Percentiles rank a stretch among this genome's conserved stretches.
Conservation (phyloP, 92 coral and sea anemone species). For the Porites divaricata region DNA sequence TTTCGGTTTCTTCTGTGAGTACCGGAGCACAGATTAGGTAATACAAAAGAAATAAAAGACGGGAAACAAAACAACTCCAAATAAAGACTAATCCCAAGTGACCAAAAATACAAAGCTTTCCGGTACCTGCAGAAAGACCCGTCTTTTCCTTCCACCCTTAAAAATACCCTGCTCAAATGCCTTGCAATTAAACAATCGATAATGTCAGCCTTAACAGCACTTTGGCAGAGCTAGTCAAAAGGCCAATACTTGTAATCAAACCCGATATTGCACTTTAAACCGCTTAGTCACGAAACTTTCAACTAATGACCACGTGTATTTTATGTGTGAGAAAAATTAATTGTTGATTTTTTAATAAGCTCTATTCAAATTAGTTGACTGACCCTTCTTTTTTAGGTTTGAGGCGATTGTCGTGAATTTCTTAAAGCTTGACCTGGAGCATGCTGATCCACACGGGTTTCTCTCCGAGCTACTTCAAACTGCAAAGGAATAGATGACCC, state of each 20-base stretch:
- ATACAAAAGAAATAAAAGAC: too few relatives aligned
- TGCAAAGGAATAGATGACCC: slow-evolving; percentile 20
- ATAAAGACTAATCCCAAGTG: too few relatives aligned
- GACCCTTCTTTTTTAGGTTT: slow-evolving; percentile 52
- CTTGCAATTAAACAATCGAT: too few relatives aligned
- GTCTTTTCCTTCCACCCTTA: too few relatives aligned
- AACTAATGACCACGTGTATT: neutral
- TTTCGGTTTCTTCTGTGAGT: too few relatives aligned
- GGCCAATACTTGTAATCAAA: neutral
- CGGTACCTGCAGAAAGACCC: too few relatives aligned
- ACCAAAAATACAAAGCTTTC: too few relatives aligned
- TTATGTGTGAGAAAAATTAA: neutral
- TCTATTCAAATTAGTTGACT: neutral
- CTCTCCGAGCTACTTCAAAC: slow-evolving; percentile 52
- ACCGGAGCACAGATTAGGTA: too few relatives aligned
- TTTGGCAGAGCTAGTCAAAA: too few relatives aligned
- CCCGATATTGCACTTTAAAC: neutral
- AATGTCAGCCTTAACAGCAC: too few relatives aligned
- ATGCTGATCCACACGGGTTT: slow-evolving; percentile 72
- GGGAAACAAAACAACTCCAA: too few relatives aligned
- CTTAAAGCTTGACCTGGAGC: slow-evolving; percentile 79
- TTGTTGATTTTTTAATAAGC: slow-evolving; percentile 6
- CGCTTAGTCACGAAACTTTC: neutral
- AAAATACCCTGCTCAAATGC: too few relatives aligned
- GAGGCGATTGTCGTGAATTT: slow-evolving; percentile 75